Percentiles rank a stretch among this genome's conserved stretches.
Conservation (phyloP, 2,113 vertebrate species). For the Struthio camelus region DNA sequence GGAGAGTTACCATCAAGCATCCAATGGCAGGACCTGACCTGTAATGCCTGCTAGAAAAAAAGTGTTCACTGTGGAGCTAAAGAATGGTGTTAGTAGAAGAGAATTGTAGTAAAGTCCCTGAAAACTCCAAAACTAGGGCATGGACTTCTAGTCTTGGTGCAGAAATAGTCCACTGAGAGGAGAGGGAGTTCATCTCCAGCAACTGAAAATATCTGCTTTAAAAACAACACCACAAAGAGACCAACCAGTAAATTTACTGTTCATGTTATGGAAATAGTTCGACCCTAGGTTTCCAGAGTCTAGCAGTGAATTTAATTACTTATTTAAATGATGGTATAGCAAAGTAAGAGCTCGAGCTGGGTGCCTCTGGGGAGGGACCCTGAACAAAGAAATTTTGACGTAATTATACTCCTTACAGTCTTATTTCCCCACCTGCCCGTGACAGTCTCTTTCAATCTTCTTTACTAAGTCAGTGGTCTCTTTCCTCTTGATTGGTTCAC, state of each 20-base stretch:
- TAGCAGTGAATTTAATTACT: no score
- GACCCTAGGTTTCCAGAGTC: no score
- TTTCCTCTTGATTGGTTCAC: no score
- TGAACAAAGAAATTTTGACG: no score
- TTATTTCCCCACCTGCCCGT: no score
- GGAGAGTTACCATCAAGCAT: background rate
- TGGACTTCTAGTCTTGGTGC: background rate
- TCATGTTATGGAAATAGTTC: no score
- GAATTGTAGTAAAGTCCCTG: background rate
- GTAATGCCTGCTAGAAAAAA: background rate
- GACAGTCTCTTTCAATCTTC: no score
- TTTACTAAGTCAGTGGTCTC: no score
- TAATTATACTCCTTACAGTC: no score
- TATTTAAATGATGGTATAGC: no score
- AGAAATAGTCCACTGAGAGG: background rate
- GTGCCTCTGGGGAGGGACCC: no score
- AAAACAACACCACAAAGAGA: background rate
- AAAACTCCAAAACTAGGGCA: background rate
- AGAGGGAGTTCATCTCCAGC: background rate
- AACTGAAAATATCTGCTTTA: background rate
- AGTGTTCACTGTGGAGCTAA: background rate
- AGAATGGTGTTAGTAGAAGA: background rate
- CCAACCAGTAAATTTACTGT: background rate
- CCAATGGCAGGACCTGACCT: background rate
- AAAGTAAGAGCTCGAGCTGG: no score